Evolutionary conservation across 1,140 invertebrate genomes (phyloP), one percentile per base, ranked within the genome.

Genomic region (Nasonia vitripennis): DNA sequence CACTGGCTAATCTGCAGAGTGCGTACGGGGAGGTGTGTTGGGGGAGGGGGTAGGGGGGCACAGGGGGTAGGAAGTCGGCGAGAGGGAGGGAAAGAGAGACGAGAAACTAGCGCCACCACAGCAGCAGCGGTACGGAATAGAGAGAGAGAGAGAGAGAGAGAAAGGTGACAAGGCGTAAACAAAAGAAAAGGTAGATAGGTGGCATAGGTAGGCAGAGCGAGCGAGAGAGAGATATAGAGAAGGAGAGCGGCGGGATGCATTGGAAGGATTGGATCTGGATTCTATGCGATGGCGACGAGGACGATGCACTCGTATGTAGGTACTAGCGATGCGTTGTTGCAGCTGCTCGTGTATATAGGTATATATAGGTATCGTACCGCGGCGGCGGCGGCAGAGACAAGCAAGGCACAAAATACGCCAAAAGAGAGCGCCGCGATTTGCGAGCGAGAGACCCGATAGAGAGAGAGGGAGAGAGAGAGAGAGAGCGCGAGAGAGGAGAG

Each of bases 81-180:
- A 48, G 34, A 75, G 71, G 34, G 71, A 73, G 70, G 34, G 23
- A 73, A n/a, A 51, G 37, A 37, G 23, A 23, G 23, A 23, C 20
- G 11, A 70, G 45, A 70, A 27, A 74, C 27, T 17, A 62, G 55
- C 55, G 55, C 55, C 55, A 62, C 55, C 55, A 5, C 17, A 62
- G 55, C 55, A 62, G 6, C 55, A 55, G 4, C 17, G 51, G 51
- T 20, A 55, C 37, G 82, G 77, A 23, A 74, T 23, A 55, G 27
- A 71, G 73, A 55, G 67, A 27, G 27, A 27, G 27, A 74, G 45
- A 55, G 27, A 71, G 73, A 45, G 41, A 79, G 71, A 67, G 71
- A 87, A 89, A 88, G 91, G 90, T 92, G 91, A 92, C 91, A 92
- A 92, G 91, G 90, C 90, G 91, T 92, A 92, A 92, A 92, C 91